These are phyloP conservation scores for Grallaria varia DNA, from an alignment of 2,113 vertebrate genomes.

Conservation along the genomic window DNA sequence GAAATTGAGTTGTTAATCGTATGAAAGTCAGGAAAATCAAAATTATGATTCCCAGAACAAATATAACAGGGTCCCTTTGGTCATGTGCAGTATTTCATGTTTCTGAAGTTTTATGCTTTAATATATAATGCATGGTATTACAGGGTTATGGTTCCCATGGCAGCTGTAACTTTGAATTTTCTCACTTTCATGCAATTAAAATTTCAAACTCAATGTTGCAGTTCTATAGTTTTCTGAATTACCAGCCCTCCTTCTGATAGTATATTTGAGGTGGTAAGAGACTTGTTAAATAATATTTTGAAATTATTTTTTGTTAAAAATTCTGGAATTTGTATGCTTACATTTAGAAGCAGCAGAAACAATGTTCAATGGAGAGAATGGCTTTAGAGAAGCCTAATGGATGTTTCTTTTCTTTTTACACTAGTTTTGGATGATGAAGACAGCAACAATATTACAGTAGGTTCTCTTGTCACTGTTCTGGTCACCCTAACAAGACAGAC, in stretches of 20 bases:
- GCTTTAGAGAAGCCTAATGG: background rate
- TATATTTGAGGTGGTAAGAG: background rate
- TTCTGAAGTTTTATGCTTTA: slow-evolving; percentile 39
- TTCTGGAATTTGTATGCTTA: background rate
- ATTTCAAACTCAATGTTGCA: background rate
- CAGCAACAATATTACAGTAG: slow-evolving; percentile 97
- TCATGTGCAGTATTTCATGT: slow-evolving; percentile 31
- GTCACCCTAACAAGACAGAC: slow-evolving; percentile 91
- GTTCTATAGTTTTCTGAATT: background rate
- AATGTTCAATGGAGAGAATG: background rate
- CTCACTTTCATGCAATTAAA: slow-evolving; percentile 36
- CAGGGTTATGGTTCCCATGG: slow-evolving; percentile 22
- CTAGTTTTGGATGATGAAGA: slow-evolving; percentile 97
- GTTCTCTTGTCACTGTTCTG: slow-evolving; percentile 94
- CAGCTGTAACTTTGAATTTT: slow-evolving; percentile 33
- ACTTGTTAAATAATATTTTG: background rate
- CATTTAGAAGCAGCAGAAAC: background rate
- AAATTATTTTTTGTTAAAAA: background rate
- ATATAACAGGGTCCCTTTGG: slow-evolving; percentile 17
- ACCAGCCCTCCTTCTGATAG: background rate
- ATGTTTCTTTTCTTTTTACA: background rate
- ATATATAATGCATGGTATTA: slow-evolving; percentile 5
- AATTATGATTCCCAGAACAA: slow-evolving; percentile 40
- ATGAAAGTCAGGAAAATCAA: slow-evolving; percentile 24
- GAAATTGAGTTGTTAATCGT: slow-evolving; percentile 50